These are phyloP conservation scores for Acronicta leporina DNA, from an alignment of 2,888 invertebrate genomes.

Conservation along the genomic window DNA sequence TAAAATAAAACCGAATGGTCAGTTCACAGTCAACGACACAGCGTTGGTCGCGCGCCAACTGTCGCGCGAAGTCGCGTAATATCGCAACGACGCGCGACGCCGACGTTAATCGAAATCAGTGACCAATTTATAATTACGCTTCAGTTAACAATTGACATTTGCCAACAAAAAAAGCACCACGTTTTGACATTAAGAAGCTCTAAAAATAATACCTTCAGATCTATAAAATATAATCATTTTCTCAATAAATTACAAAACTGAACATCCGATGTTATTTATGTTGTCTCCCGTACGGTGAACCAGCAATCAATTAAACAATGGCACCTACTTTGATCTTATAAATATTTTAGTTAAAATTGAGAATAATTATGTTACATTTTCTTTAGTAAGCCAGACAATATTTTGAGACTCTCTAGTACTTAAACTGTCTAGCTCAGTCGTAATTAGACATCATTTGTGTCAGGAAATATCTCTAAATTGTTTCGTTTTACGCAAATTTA, in stretches of 20 bases:
- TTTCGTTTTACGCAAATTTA: neutral
- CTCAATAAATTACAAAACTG: conserved; percentile 35
- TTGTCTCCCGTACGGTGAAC: conserved; percentile 32
- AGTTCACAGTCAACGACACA: conserved; percentile 75
- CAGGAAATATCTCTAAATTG: neutral
- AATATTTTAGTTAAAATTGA: conserved; percentile 17
- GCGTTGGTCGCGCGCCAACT: conserved; percentile 83
- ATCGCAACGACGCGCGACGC: conserved; percentile 44
- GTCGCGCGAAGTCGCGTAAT: conserved; percentile 62
- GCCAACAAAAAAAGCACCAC: conserved; percentile 44
- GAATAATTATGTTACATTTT: conserved; percentile 9
- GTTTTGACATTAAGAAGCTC: conserved; percentile 43
- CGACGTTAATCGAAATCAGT: conserved; percentile 57
- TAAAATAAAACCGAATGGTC: conserved; percentile 85
- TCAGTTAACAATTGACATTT: conserved; percentile 60
- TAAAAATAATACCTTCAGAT: conserved; percentile 40
- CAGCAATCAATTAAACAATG: conserved; percentile 51
- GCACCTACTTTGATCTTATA: conserved; percentile 47
- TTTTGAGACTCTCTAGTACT: conserved; percentile 4
- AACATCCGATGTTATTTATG: conserved; percentile 43
- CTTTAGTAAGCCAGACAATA: conserved; percentile 10
- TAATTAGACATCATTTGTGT: conserved; percentile 10
- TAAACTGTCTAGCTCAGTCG: neutral
- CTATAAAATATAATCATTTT: conserved; percentile 35
- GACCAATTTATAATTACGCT: conserved; percentile 60